Conservation (phyloP, 2,888 invertebrate genomes). For the Brachylomia viminalis region DNA sequence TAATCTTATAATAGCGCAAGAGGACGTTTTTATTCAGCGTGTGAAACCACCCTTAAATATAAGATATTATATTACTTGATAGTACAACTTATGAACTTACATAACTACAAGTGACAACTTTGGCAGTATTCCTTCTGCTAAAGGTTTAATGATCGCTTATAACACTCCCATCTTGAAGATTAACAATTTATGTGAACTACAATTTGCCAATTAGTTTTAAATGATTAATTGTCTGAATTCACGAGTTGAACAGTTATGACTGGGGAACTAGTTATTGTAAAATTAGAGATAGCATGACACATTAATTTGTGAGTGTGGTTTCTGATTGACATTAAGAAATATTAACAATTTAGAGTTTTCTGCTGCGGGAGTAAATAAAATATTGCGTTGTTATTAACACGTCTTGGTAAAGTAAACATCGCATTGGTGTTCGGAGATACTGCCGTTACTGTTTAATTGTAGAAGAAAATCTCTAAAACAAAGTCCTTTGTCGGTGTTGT, state of each 20-base stretch:
- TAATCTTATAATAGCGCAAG: not conserved
- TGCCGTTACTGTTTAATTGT: not conserved
- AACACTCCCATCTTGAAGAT: slow-evolving; percentile 39
- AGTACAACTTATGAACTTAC: slow-evolving; percentile 34
- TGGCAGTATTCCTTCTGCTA: slow-evolving; percentile 41
- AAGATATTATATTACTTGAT: slow-evolving; percentile 47
- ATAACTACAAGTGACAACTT: slow-evolving; percentile 47
- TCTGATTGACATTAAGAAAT: not conserved
- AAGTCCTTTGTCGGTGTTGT: not conserved
- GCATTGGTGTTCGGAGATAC: not conserved
- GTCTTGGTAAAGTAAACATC: too few species aligned
- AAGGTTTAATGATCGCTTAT: slow-evolving; percentile 48
- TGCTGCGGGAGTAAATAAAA: too few species aligned
- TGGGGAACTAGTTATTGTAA: slow-evolving; percentile 23
- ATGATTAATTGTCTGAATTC: slow-evolving; percentile 58
- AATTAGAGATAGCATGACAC: slow-evolving; percentile 6
- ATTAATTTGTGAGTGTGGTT: not conserved
- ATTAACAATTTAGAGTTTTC: too few species aligned
- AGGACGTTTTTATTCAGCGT: not conserved
- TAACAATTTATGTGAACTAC: slow-evolving; percentile 57
- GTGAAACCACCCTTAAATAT: slow-evolving; percentile 1
- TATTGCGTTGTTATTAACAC: too few species aligned
- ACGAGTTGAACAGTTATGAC: slow-evolving; percentile 23
- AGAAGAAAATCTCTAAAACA: not conserved
- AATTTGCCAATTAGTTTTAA: slow-evolving; percentile 53